phyloP scores from a whole-genome alignment of 2,888 invertebrate species.

The Drosophila leonis region DNA sequence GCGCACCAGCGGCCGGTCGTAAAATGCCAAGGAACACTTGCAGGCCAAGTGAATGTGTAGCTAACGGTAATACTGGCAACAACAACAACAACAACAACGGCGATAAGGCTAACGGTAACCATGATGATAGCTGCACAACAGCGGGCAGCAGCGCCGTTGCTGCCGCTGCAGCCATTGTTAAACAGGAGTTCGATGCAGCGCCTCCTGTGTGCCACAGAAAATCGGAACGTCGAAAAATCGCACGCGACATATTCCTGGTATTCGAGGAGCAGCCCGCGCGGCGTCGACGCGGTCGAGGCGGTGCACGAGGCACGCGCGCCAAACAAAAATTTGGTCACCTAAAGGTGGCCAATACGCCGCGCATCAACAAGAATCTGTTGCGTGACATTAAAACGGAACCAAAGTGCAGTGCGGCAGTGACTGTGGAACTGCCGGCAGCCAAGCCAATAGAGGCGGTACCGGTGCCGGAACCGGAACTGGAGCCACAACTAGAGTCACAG shows the following conservation, averaged over 20 bases:
- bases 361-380: slow-evolving; percentile 70
- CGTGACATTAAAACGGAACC: slow-evolving; percentile 83
- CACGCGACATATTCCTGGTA: slow-evolving; percentile 84
- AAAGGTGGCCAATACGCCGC: slow-evolving; percentile 76
- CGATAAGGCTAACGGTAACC: slow-evolving; percentile 40
- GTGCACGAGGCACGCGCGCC: slow-evolving; percentile 74
- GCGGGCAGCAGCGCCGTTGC: slow-evolving; percentile 12
- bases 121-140: slow-evolving; percentile 34
- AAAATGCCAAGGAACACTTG: slow-evolving; percentile 79
- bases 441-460: slow-evolving; percentile 4
- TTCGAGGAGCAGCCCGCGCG: slow-evolving; percentile 83
- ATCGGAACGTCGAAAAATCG: slow-evolving; percentile 84
- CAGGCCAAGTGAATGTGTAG: slow-evolving; percentile 74
- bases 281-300: slow-evolving; percentile 70
- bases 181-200: slow-evolving; percentile 73
- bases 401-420: slow-evolving; percentile 69
- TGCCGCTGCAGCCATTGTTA: slow-evolving; percentile 46
- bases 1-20: slow-evolving; percentile 58
- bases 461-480: not conserved
- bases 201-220: slow-evolving; percentile 79
- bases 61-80: slow-evolving; percentile 39
- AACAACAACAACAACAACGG: slow-evolving; percentile 33
- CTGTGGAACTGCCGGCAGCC: slow-evolving; percentile 9
- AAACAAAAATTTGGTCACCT: slow-evolving; percentile 80
- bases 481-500: not conserved